phyloP scores from a whole-genome alignment of 2,113 vertebrate species.

The Sphaerodactylus townsendi region DNA sequence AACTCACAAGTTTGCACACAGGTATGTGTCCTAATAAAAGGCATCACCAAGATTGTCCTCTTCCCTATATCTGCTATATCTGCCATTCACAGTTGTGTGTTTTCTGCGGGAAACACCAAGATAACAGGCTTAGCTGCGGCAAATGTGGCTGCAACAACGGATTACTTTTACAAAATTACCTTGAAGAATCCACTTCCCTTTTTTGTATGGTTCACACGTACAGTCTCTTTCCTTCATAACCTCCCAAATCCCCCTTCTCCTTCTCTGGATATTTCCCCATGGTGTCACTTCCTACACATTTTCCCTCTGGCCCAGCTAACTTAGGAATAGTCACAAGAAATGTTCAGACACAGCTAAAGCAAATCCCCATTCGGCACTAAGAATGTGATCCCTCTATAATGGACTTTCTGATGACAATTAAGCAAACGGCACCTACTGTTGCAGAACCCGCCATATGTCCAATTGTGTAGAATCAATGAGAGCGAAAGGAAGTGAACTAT shows the following conservation, averaged over 20 bases:
- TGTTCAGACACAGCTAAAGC: conserved; percentile 27
- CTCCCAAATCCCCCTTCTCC: no score
- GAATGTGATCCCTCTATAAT: not conserved
- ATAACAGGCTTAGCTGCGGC: not conserved
- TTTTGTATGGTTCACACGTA: not conserved
- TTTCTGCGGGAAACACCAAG: not conserved
- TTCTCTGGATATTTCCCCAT: not conserved
- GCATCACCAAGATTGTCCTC: no score
- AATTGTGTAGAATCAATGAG: not conserved
- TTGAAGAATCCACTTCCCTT: not conserved
- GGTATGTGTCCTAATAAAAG: no score
- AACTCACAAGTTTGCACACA: no score
- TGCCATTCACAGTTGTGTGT: not conserved
- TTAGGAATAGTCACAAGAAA: conserved; percentile 11
- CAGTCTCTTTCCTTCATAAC: no score
- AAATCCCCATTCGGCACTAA: conserved; percentile 24
- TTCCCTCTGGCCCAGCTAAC: not conserved
- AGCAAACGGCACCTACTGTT: conserved; percentile 40
- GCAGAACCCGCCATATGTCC: conserved; percentile 28
- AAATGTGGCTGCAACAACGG: not conserved
- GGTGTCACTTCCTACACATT: not conserved
- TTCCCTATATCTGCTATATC: not conserved
- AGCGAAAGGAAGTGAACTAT: conserved; percentile 21
- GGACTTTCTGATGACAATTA: conserved; percentile 20
- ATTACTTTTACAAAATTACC: not conserved